Percentiles rank a stretch among this genome's conserved stretches.
Evolutionary conservation across 1,140 invertebrate species (phyloP).

Genomic region (Hermetia illucens): DNA sequence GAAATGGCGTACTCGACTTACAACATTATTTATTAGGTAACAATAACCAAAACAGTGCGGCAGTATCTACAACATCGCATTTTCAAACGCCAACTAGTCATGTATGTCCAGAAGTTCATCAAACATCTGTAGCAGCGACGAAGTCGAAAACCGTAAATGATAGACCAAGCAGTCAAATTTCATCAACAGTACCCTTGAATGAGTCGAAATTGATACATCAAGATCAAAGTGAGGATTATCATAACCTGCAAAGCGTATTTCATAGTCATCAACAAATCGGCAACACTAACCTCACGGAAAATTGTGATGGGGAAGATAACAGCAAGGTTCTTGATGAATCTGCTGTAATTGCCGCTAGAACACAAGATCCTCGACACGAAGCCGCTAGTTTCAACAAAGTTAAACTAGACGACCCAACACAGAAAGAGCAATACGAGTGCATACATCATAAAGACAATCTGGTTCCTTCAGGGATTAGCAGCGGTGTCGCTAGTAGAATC

Average conservation of each 20-base stretch:
- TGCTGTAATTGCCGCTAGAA: neutral
- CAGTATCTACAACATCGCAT: too few species aligned
- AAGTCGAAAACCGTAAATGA: too few species aligned
- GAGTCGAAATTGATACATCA: too few species aligned
- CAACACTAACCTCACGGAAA: neutral
- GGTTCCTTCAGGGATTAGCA: slow-evolving; percentile 3
- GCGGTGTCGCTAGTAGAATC: slow-evolving; percentile 23
- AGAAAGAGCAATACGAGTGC: neutral
- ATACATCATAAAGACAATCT: slow-evolving; percentile 5
- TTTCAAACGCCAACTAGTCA: too few species aligned
- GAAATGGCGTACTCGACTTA: neutral
- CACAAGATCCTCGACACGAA: neutral
- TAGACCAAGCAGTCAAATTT: too few species aligned
- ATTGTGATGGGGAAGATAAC: neutral
- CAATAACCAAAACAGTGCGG: neutral
- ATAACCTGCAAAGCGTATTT: too few species aligned
- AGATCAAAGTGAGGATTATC: too few species aligned
- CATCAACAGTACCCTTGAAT: too few species aligned
- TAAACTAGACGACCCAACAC: neutral
- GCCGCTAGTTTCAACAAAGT: neutral
- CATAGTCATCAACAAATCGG: too few species aligned
- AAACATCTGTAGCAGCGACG: too few species aligned
- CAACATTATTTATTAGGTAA: neutral
- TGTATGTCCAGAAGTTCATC: too few species aligned
- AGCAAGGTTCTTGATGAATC: neutral